Evolutionary conservation across 2,888 invertebrate genomes (phyloP).

Genomic region (Azorinus chamasolen): DNA sequence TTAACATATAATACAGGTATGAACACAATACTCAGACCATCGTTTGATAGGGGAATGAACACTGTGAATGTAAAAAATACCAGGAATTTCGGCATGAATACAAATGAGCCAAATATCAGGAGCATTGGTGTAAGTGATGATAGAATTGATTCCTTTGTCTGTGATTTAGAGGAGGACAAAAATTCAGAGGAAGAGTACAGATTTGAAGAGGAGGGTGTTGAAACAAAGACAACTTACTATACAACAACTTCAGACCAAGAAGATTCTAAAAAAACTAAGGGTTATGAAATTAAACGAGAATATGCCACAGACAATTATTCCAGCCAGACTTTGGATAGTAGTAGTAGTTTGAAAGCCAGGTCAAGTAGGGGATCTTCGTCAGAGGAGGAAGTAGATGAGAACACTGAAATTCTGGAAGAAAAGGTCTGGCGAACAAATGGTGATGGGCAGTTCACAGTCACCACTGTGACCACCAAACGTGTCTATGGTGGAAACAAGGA

Average conservation of each 20-base stretch:
- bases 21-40: constrained; percentile 74
- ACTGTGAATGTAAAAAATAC: constrained; percentile 51
- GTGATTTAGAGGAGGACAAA: constrained; percentile 65
- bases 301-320: constrained; percentile 41
- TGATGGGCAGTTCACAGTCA: constrained; percentile 68
- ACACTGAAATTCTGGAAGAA: constrained; percentile 68
- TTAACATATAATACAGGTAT: constrained; percentile 66
- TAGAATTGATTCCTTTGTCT: constrained; percentile 66
- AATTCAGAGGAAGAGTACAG: constrained; percentile 65
- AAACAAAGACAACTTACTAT: constrained; percentile 62
- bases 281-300: constrained; percentile 61
- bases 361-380: background rate
- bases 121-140: constrained; percentile 68
- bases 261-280: constrained; percentile 48
- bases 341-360: background rate
- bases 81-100: constrained; percentile 58
- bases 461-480: constrained; percentile 62
- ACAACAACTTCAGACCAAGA: constrained; percentile 41
- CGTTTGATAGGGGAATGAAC: constrained; percentile 59
- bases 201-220: constrained; percentile 61
- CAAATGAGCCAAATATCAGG: constrained; percentile 46
- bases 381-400: constrained; percentile 33
- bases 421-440: constrained; percentile 66
- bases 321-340: constrained; percentile 8
- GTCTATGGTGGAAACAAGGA: constrained; percentile 51